Evolutionary conservation across 2,888 invertebrate genomes (phyloP).

Genomic region (Tipula confusa): DNA sequence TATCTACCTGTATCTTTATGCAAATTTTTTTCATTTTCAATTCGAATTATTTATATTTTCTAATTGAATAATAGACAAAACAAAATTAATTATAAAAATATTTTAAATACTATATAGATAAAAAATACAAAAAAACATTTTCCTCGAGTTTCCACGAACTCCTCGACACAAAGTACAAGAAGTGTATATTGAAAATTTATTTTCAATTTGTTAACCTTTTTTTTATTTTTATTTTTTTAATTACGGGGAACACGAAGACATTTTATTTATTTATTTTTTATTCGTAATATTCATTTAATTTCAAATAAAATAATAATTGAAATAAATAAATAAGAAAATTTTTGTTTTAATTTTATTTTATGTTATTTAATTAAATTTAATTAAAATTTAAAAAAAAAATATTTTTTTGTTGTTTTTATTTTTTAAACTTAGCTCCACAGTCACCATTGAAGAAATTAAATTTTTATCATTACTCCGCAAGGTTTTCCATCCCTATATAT

Average conservation of each 20-base stretch:
- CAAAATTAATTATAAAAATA: neutral
- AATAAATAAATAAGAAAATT: neutral
- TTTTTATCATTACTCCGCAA: neutral
- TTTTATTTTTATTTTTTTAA: too few relatives aligned
- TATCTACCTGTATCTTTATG: neutral
- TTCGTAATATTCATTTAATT: neutral
- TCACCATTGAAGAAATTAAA: neutral
- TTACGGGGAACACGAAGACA: neutral
- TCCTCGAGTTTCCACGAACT: neutral
- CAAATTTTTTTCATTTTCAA: neutral
- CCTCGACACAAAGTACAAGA: neutral
- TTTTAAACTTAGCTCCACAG: neutral
- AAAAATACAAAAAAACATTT: neutral
- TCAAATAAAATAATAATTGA: neutral
- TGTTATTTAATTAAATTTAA: neutral
- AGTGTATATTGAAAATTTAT: neutral
- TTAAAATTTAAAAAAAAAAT: neutral
- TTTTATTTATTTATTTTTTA: neutral
- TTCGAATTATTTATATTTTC: neutral
- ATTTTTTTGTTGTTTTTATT: neutral
- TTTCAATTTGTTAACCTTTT: neutral
- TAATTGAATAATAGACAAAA: neutral
- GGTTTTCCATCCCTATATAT: neutral
- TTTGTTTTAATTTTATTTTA: neutral
- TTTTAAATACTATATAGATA: neutral